Percentiles rank a stretch among this genome's conserved stretches.
Evolutionary conservation across 2,797 vertebrate species (phyloP).

Genomic region (Nasua narica): DNA sequence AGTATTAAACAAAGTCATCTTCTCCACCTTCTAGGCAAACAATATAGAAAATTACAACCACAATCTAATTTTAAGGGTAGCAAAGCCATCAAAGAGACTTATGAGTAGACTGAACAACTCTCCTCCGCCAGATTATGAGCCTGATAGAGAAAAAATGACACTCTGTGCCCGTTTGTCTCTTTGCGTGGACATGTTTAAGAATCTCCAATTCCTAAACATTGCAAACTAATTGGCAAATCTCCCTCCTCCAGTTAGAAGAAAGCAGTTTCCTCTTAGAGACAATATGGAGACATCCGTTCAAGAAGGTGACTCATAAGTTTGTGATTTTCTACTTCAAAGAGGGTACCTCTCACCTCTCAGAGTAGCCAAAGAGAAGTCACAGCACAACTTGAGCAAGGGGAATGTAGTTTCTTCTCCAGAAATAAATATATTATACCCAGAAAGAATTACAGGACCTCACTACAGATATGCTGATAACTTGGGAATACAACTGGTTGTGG

Average conservation of each 20-base stretch:
- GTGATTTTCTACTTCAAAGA: background rate
- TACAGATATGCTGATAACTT: background rate
- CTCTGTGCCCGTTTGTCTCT: too few relatives aligned
- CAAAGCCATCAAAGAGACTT: background rate
- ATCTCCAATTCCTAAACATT: background rate
- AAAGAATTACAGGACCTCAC: background rate
- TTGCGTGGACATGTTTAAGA: background rate
- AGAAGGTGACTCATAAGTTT: background rate
- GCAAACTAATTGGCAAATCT: background rate
- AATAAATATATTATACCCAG: background rate
- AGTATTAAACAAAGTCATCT: background rate
- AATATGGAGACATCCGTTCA: background rate
- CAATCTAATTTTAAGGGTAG: background rate
- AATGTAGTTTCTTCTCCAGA: background rate
- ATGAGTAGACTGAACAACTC: background rate
- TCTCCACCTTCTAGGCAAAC: background rate
- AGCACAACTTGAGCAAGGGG: background rate
- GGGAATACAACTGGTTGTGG: background rate
- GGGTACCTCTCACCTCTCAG: background rate
- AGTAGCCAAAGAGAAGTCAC: background rate
- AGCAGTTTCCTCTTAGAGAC: background rate
- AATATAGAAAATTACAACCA: background rate
- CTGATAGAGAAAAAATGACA: background rate
- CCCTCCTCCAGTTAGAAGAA: background rate
- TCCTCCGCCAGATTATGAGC: background rate